These are phyloP conservation scores for Callipepla squamata DNA, from an alignment of 2,113 vertebrate genomes.

Conservation along the genomic window DNA sequence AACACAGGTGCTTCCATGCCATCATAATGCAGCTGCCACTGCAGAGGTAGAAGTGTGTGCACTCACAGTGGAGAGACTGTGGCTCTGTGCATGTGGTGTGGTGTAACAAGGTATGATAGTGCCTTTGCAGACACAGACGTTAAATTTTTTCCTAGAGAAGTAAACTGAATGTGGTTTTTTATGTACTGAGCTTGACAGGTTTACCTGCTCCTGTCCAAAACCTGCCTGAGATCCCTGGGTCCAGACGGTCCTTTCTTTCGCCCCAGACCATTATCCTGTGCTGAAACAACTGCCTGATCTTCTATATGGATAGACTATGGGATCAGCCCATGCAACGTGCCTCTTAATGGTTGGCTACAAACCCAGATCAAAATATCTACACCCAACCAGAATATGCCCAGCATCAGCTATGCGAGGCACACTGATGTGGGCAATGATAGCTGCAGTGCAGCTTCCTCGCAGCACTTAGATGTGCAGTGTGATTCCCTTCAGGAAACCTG, in stretches of 20 bases:
- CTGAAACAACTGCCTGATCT: background rate
- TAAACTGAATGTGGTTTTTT: background rate
- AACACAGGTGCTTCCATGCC: background rate
- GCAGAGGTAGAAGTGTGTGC: background rate
- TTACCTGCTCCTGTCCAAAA: background rate
- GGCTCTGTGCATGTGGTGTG: background rate
- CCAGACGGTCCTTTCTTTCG: background rate
- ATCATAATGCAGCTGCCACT: background rate
- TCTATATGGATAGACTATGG: background rate
- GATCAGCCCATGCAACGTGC: accelerated
- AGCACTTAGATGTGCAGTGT: background rate
- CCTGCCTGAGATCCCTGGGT: background rate
- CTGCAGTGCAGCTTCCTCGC: background rate
- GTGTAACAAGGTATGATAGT: background rate
- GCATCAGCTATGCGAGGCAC: background rate
- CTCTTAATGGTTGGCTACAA: background rate
- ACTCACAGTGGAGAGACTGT: background rate
- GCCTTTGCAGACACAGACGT: background rate
- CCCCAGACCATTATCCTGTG: accelerated
- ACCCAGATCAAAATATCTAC: background rate
- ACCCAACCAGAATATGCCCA: background rate
- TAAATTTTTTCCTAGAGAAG: background rate
- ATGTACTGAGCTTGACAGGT: background rate
- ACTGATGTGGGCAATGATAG: accelerated
- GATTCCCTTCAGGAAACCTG: background rate